A percentile compares a stretch with the other conserved stretches of the same genome.
Conservation (phyloP, 2,888 invertebrate species). For the Minunthozetes semirufus region DNA sequence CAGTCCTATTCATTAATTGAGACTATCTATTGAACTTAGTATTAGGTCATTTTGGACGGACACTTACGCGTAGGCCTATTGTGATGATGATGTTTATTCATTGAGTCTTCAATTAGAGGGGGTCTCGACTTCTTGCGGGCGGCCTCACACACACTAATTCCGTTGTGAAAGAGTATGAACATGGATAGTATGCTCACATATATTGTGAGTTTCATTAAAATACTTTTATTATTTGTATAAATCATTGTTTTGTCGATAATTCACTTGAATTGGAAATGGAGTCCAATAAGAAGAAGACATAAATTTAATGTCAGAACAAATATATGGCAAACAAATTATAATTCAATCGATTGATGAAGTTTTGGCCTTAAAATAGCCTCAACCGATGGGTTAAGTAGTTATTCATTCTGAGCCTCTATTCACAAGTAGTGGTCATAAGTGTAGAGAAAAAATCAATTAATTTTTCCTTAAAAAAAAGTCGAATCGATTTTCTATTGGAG, state of each 20-base stretch:
- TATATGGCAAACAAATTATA: not conserved
- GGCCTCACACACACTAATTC: not conserved
- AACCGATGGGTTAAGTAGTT: not conserved
- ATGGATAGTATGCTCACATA: conserved; percentile 11
- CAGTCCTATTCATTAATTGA: too few relatives aligned
- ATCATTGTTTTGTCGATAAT: not conserved
- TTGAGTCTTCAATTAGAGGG: not conserved
- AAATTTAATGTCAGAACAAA: not conserved
- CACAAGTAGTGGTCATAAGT: not conserved
- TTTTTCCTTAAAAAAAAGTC: not conserved
- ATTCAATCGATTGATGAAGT: too few relatives aligned
- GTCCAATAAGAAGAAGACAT: too few relatives aligned
- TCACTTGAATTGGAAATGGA: not conserved
- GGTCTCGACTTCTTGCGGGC: conserved; percentile 4
- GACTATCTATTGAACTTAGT: too few relatives aligned
- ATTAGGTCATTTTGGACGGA: too few relatives aligned
- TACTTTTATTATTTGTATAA: not conserved
- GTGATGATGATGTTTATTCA: not conserved
- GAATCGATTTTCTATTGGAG: too few relatives aligned
- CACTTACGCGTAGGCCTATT: not conserved
- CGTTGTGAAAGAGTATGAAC: not conserved
- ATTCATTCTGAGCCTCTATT: not conserved
- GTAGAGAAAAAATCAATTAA: not conserved
- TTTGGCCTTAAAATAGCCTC: too few relatives aligned
- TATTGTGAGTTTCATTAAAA: not conserved